Evolutionary conservation across 2,113 vertebrate species (phyloP), one percentile per base, ranked within the genome.

Genomic region (Notothenia coriiceps): DNA sequence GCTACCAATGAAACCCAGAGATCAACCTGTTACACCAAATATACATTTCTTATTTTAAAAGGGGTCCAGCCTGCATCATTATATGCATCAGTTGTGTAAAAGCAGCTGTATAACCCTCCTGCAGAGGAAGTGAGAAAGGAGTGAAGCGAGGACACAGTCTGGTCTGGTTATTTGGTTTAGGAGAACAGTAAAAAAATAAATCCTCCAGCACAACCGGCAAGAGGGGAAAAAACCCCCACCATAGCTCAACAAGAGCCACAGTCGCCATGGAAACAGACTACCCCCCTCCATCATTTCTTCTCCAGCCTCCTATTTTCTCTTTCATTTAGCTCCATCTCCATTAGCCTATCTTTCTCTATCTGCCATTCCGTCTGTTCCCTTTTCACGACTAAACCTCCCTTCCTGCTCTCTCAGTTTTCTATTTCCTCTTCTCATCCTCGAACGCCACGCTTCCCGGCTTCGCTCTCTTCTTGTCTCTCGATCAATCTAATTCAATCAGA

Each of bases 221-320:
- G 33, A 29, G 56, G 57, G 80, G 47, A 9, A 47, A 56, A 12
- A 72, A 54, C 0, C 3, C 3, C 29, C 17, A 52, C 35, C 68
- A 51, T 59, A 62, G 59, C 77, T 63, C 66, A 25, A 51, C 15
- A 43, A 62, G 73, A 85, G 59, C 67, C 20, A 57, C 44, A 1
- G 84, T 86, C 47, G 13, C 78, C 78, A 88, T 86, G 76, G 91
- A 71, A 86, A 91, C 89, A 79, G 71, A 77, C 70, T 55, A 43
- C 70, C 56, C 33, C 20, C n/a, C 77, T 43, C 63, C 74, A 80
- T 78, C 67, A 50, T 73, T 51, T 69, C 35, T 35, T 50, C 59
- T 20, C 43, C 70, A 74, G 35, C 46, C 63, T 86, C 76, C 55
- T 40, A 54, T 81, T 87, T 83, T 82, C 79, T 66, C 72, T 59